These are phyloP conservation scores for Camponotus pennsylvanicus DNA, from an alignment of 1,140 invertebrate genomes.

Conservation along the genomic window DNA sequence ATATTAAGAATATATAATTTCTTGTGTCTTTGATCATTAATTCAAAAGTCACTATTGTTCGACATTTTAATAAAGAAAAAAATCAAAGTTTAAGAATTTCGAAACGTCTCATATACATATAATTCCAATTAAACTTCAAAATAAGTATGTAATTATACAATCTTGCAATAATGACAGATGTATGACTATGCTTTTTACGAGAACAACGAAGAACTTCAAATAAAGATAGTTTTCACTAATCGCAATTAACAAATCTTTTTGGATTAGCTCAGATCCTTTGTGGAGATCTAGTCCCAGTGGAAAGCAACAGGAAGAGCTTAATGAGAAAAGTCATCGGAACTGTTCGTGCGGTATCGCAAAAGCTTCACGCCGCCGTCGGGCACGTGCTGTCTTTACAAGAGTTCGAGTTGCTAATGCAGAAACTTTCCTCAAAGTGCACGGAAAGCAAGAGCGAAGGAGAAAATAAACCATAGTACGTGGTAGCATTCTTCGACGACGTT, in stretches of 20 bases:
- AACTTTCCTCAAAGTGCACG: conserved; percentile 59
- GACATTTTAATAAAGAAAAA: neutral
- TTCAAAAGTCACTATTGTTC: neutral
- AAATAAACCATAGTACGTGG: conserved; percentile 51
- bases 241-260: conserved; percentile 60
- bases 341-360: conserved; percentile 49
- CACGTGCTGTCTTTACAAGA: conserved; percentile 50
- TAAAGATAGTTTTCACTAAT: neutral
- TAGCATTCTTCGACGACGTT: conserved; percentile 53
- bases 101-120: neutral
- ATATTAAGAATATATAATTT: no score
- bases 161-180: neutral
- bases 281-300: neutral
- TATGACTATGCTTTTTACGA: neutral
- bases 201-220: neutral
- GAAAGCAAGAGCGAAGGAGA: conserved; percentile 29
- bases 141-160: neutral
- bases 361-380: conserved; percentile 46
- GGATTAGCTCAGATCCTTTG: conserved; percentile 36
- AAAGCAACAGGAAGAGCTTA: conserved; percentile 46
- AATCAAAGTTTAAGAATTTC: neutral
- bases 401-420: conserved; percentile 64
- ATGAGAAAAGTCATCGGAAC: conserved; percentile 59
- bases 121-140: neutral
- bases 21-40: neutral